These are phyloP conservation scores for Rhinoderma darwinii DNA, from an alignment of 2,113 vertebrate species.

Conservation along the genomic window DNA sequence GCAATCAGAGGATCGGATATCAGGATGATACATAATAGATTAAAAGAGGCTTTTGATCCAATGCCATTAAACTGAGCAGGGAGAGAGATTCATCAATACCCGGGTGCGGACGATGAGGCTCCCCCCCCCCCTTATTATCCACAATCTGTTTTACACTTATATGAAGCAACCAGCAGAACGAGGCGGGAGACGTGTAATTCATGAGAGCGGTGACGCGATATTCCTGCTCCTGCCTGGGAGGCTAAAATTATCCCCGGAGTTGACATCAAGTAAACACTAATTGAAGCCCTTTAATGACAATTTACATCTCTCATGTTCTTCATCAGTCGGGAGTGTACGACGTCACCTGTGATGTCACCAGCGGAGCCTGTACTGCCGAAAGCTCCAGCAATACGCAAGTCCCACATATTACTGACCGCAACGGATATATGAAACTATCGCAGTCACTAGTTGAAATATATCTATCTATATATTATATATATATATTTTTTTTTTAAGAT, in stretches of 20 bases:
- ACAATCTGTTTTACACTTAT: constrained; percentile 52
- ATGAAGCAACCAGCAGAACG: constrained; percentile 60
- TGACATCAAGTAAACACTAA: constrained; percentile 52
- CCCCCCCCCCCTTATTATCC: background rate
- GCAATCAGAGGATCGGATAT: background rate
- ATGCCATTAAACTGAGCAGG: constrained; percentile 9
- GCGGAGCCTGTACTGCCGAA: background rate
- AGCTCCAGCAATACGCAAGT: background rate
- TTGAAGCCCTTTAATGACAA: constrained; percentile 39
- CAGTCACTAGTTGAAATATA: background rate
- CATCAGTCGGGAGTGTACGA: background rate
- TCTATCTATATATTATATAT: too few species aligned
- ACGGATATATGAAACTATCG: background rate
- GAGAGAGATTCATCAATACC: constrained; percentile 34
- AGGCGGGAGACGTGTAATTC: constrained; percentile 59
- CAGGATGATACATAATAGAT: background rate
- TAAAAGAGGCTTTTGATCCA: constrained; percentile 19
- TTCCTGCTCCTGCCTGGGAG: constrained; percentile 49
- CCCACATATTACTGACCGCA: background rate
- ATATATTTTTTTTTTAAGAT: too few species aligned
- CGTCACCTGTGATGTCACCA: background rate
- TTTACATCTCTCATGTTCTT: constrained; percentile 12
- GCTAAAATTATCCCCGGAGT: constrained; percentile 59
- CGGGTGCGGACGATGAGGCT: background rate
- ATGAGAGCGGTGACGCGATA: constrained; percentile 34